A percentile compares a stretch with the other conserved stretches of the same genome.
Conservation (phyloP, 2,113 vertebrate genomes). For the Epinephelus fuscoguttatus region DNA sequence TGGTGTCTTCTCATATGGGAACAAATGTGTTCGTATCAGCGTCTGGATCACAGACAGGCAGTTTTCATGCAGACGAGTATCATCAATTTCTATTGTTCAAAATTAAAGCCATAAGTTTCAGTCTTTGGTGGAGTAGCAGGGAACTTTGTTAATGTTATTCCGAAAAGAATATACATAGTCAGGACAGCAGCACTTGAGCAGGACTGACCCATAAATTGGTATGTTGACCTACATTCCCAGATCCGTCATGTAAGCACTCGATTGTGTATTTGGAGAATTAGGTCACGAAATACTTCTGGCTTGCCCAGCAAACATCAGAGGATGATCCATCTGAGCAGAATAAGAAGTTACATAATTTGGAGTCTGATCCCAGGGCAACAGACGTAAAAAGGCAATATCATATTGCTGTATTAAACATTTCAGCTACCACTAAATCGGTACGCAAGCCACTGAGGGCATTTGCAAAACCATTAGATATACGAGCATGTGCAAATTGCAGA, state of each 20-base stretch:
- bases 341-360: slow-evolving; percentile 49
- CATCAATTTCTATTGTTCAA: slow-evolving; percentile 14
- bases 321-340: slow-evolving; percentile 51
- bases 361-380: slow-evolving; percentile 42
- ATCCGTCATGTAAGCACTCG: slow-evolving; percentile 13
- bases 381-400: slow-evolving; percentile 38
- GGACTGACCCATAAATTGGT: slow-evolving; percentile 26
- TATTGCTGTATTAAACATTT: slow-evolving; percentile 20
- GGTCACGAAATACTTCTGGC: slow-evolving; percentile 54
- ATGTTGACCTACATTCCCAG: slow-evolving; percentile 52
- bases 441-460: slow-evolving; percentile 17
- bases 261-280: slow-evolving; percentile 54
- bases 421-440: slow-evolving; percentile 19
- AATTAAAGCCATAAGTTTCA: background rate
- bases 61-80: background rate
- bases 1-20: background rate
- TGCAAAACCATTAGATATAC: slow-evolving; percentile 10
- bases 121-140: background rate
- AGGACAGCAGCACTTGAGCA: background rate
- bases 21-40: slow-evolving; percentile 3
- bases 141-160: background rate
- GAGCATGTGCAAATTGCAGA: slow-evolving; percentile 30
- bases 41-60: background rate
- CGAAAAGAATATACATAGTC: background rate
- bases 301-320: slow-evolving; percentile 50